Conservation (phyloP, 1,140 invertebrate species). For the Metopolophium dirhodum region DNA sequence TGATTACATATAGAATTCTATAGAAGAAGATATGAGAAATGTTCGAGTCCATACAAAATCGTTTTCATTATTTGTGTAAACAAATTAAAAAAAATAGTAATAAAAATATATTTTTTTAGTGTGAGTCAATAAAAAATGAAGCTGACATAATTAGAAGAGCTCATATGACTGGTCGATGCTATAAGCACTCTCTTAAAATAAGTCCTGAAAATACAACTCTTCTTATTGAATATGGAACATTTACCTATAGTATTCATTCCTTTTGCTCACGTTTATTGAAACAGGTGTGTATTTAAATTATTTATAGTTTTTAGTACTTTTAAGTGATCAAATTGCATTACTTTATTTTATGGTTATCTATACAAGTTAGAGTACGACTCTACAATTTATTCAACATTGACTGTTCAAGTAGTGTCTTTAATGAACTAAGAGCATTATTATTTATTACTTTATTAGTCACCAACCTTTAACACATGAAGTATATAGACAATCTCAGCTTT, state of each 20-base stretch:
- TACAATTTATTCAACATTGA: background rate
- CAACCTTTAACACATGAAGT: background rate
- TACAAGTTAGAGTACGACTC: background rate
- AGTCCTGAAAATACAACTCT: slow-evolving; percentile 75
- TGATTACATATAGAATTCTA: background rate
- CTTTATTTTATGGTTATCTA: background rate
- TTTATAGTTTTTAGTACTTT: background rate
- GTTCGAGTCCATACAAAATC: background rate
- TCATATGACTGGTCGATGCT: slow-evolving; percentile 76
- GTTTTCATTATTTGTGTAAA: background rate
- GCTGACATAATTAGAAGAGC: slow-evolving; percentile 76
- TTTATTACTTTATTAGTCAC: background rate
- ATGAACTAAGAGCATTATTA: background rate
- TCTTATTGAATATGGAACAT: slow-evolving; percentile 88
- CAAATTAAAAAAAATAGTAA: background rate
- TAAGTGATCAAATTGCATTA: background rate
- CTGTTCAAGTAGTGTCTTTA: background rate
- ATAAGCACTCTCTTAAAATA: slow-evolving; percentile 76
- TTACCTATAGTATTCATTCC: slow-evolving; percentile 86
- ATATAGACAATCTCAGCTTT: background rate
- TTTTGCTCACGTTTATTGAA: slow-evolving; percentile 85
- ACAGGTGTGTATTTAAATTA: slow-evolving; percentile 64
- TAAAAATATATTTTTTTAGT: slow-evolving; percentile 62
- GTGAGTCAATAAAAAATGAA: slow-evolving; percentile 67
- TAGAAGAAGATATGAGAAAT: background rate